Percentiles rank a stretch among this genome's conserved stretches.
These are phyloP conservation scores for Scotopteryx bipunctaria DNA, from an alignment of 2,888 invertebrate species.

Conservation along the genomic window DNA sequence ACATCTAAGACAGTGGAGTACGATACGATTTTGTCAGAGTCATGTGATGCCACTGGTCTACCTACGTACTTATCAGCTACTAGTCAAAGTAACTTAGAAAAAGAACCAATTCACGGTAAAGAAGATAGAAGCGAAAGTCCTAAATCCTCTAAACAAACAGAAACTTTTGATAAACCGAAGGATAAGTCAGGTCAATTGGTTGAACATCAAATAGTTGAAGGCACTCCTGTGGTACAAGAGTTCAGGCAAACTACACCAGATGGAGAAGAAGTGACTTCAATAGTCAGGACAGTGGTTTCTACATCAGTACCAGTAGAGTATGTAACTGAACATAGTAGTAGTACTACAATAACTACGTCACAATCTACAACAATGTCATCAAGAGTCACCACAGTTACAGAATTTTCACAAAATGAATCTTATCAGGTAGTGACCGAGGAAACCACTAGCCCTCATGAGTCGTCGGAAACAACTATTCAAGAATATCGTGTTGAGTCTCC, in stretches of 20 bases:
- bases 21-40: constrained; percentile 37
- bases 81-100: neutral
- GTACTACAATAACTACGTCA: constrained; percentile 50
- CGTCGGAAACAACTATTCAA: constrained; percentile 43
- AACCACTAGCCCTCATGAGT: constrained; percentile 40
- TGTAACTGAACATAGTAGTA: constrained; percentile 59
- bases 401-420: constrained; percentile 63
- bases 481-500: constrained; percentile 47
- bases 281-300: constrained; percentile 52
- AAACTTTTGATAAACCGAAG: constrained; percentile 6
- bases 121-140: constrained; percentile 1
- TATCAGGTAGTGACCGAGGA: constrained; percentile 58
- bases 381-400: constrained; percentile 58
- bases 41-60: constrained; percentile 21
- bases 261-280: constrained; percentile 53
- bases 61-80: constrained; percentile 17
- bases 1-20: constrained; percentile 53
- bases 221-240: constrained; percentile 39
- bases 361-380: constrained; percentile 50
- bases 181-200: constrained; percentile 2
- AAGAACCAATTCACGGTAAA: neutral
- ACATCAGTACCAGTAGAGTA: constrained; percentile 55
- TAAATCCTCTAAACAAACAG: constrained; percentile 4
- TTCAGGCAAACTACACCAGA: constrained; percentile 46
- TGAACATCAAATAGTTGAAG: constrained; percentile 11